Conservation (phyloP, 2,888 invertebrate genomes). For the Ichneumoninae sp. region DNA sequence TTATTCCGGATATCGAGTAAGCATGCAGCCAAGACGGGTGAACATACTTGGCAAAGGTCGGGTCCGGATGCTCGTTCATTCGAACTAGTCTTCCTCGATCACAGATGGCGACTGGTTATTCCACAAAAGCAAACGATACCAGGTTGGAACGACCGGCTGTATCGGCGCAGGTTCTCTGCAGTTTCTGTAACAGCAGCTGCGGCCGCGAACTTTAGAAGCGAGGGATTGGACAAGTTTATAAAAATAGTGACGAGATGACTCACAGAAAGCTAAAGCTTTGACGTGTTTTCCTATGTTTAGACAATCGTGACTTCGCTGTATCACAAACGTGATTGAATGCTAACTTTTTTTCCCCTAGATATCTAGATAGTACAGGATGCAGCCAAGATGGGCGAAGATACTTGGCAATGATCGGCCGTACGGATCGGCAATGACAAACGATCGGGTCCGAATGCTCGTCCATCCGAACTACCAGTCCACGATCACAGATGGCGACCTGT, state of each 20-base stretch:
- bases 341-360: conserved; percentile 14
- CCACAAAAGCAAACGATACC: conserved; percentile 70
- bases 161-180: not conserved
- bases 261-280: not conserved
- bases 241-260: too few species aligned
- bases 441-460: conserved; percentile 10
- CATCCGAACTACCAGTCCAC: conserved; percentile 24
- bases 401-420: conserved; percentile 40
- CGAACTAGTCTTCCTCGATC: conserved; percentile 25
- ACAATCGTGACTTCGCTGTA: not conserved
- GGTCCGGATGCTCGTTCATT: conserved; percentile 8
- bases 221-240: too few species aligned
- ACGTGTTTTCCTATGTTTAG: not conserved
- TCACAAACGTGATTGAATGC: conserved; percentile 5
- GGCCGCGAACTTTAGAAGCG: too few species aligned
- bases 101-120: conserved; percentile 72
- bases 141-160: conserved; percentile 36
- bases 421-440: conserved; percentile 50
- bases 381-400: conserved; percentile 3
- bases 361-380: not conserved
- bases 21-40: not conserved
- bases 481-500: conserved; percentile 69
- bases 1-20: conserved; percentile 18
- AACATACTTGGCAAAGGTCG: conserved; percentile 37
- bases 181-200: not conserved